Percentiles rank a stretch among this genome's conserved stretches.
phyloP scores from a whole-genome alignment of 2,888 invertebrate genomes.

The Romanomermis culicivorax region DNA sequence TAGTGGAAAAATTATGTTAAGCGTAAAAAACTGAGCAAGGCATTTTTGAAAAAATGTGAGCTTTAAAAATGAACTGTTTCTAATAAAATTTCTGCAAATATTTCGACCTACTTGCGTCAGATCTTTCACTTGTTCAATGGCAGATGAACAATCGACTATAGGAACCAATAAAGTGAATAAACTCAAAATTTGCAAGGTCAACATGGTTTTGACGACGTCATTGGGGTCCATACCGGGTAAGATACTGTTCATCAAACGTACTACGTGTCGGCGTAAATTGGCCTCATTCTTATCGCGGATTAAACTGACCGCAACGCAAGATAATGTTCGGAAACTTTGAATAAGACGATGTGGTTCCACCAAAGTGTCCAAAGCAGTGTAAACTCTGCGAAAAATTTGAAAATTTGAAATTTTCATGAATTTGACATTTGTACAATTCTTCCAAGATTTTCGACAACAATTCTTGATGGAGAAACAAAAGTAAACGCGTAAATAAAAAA shows the following conservation, averaged over 20 bases:
- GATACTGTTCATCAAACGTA: constrained; percentile 54
- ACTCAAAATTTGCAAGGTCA: constrained; percentile 14
- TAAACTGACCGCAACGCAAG: constrained; percentile 31
- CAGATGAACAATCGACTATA: constrained; percentile 59
- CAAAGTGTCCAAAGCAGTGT: constrained; percentile 55
- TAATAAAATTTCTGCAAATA: too few relatives aligned
- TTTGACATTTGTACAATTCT: too few relatives aligned
- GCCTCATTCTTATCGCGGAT: constrained; percentile 18
- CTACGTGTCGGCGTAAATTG: constrained; percentile 38
- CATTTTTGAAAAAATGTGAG: too few relatives aligned
- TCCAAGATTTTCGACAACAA: too few relatives aligned
- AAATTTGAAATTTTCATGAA: too few relatives aligned
- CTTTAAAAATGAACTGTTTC: too few relatives aligned
- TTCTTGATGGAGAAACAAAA: too few relatives aligned
- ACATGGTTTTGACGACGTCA: constrained; percentile 43
- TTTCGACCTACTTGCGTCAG: constrained; percentile 52
- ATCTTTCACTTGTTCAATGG: constrained; percentile 43
- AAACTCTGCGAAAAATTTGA: constrained; percentile 37
- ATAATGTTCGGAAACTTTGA: constrained; percentile 32
- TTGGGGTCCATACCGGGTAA: constrained; percentile 76
- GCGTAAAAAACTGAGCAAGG: too few relatives aligned
- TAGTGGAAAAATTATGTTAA: too few relatives aligned
- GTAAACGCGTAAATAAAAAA: too few relatives aligned
- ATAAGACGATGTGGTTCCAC: constrained; percentile 56
- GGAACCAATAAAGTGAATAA: constrained; percentile 56